Conservation (phyloP, 2,797 vertebrate species). For the Rhinatrema bivittatum region DNA sequence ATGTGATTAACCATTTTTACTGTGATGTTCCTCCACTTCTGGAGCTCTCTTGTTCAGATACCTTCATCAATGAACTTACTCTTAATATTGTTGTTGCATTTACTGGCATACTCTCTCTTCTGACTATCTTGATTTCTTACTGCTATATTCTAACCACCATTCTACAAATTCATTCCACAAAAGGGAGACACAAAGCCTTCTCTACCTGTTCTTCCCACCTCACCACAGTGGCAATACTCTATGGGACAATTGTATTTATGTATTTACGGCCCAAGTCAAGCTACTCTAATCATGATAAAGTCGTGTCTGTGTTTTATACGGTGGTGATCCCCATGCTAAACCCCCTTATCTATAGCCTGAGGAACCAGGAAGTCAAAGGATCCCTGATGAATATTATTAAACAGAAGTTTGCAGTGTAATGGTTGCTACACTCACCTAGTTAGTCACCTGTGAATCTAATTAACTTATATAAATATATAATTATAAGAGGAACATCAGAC, state of each 20-base stretch:
- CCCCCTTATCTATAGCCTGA: constrained; percentile 9
- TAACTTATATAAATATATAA: no score
- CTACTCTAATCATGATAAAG: constrained; percentile 4
- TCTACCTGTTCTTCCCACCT: constrained; percentile 10
- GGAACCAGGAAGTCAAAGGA: constrained; percentile 11
- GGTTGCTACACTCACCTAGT: no score
- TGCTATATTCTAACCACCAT: constrained; percentile 7
- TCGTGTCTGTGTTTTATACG: constrained; percentile 11
- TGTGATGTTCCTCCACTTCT: constrained; percentile 10
- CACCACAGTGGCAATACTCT: constrained; percentile 4
- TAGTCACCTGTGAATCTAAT: no score
- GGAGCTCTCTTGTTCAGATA: constrained; percentile 6
- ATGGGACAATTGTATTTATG: constrained; percentile 14
- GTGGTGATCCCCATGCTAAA: constrained; percentile 9
- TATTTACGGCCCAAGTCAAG: constrained; percentile 5
- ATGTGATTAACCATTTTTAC: constrained; percentile 9
- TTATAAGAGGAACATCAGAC: no score
- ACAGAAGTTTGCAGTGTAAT: no score
- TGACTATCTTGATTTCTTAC: constrained; percentile 4
- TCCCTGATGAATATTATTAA: no score
- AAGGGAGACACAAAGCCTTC: constrained; percentile 10
- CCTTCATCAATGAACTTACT: constrained; percentile 5
- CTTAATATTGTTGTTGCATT: constrained; percentile 16
- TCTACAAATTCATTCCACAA: not conserved
- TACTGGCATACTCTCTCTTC: constrained; percentile 4